A percentile compares a stretch with the other conserved stretches of the same genome.
Conservation (phyloP, 1,140 invertebrate genomes). For the Bombyx mandarina region DNA sequence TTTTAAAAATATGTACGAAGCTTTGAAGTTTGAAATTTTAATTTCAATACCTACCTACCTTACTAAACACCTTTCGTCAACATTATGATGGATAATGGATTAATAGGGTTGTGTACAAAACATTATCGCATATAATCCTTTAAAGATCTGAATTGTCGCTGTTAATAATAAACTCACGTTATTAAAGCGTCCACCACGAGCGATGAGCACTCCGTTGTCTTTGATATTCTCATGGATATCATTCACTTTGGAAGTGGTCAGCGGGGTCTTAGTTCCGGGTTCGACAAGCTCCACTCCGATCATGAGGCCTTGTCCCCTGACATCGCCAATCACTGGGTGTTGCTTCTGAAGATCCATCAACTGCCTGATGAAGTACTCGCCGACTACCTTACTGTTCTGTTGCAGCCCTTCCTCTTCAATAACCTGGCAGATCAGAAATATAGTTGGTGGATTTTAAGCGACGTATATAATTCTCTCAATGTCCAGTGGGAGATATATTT, state of each 20-base stretch:
- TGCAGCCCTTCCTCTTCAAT: constrained; percentile 94
- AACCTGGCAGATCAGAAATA: constrained; percentile 72
- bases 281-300: constrained; percentile 90
- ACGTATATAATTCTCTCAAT: too few relatives aligned
- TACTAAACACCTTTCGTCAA: too few relatives aligned
- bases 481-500: too few relatives aligned
- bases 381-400: constrained; percentile 80
- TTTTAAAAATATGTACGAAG: too few relatives aligned
- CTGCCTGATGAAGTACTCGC: constrained; percentile 85
- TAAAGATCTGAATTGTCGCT: too few relatives aligned
- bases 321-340: constrained; percentile 88
- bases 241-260: constrained; percentile 74
- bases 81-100: too few relatives aligned
- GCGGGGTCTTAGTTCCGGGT: constrained; percentile 77
- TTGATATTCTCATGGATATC: constrained; percentile 88
- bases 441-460: too few relatives aligned
- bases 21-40: too few relatives aligned
- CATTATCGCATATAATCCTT: too few relatives aligned
- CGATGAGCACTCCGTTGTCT: constrained; percentile 88
- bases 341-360: constrained; percentile 81
- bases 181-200: constrained; percentile 86
- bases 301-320: constrained; percentile 98
- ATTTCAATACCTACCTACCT: too few relatives aligned
- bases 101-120: too few relatives aligned
- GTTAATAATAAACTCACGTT: constrained; percentile 79